phyloP scores from a whole-genome alignment of 2,888 invertebrate species.

The Cerceris ruficornis region DNA sequence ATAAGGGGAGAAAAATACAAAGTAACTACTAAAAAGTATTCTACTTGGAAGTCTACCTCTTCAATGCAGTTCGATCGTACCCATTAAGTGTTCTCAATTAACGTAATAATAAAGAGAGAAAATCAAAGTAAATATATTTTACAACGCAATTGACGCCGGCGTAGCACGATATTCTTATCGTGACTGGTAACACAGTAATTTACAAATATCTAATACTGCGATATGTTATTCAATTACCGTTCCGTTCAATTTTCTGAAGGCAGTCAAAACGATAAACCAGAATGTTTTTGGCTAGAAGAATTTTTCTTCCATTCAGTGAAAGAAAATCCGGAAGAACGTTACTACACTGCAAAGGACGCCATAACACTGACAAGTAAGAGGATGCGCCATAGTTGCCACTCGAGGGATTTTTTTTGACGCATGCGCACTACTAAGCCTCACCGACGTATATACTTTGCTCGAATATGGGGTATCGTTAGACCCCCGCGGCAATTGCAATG shows the following conservation, averaged over 20 bases:
- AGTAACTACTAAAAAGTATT: neutral
- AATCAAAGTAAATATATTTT: slow-evolving; percentile 26
- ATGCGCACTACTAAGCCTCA: too few species aligned
- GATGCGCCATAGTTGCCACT: too few species aligned
- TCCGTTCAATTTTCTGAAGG: slow-evolving; percentile 6
- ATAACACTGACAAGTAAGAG: slow-evolving; percentile 51
- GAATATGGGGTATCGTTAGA: too few species aligned
- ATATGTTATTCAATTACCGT: slow-evolving; percentile 37
- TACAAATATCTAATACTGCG: neutral
- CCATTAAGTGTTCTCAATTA: neutral
- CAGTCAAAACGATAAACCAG: slow-evolving; percentile 14
- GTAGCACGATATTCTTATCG: slow-evolving; percentile 1
- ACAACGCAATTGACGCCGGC: slow-evolving; percentile 41
- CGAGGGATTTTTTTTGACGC: too few species aligned
- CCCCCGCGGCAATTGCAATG: too few species aligned
- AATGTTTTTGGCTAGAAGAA: slow-evolving; percentile 6
- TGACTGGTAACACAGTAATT: neutral
- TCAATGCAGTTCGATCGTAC: neutral
- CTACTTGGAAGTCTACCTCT: neutral
- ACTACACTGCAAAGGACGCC: slow-evolving; percentile 50
- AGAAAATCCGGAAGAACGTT: slow-evolving; percentile 29
- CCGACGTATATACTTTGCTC: too few species aligned
- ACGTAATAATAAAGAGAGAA: neutral
- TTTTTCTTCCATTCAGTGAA: slow-evolving; percentile 16
- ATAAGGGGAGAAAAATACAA: too few species aligned